phyloP scores from a whole-genome alignment of 2,797 vertebrate genomes.

The Luscinia luscinia region DNA sequence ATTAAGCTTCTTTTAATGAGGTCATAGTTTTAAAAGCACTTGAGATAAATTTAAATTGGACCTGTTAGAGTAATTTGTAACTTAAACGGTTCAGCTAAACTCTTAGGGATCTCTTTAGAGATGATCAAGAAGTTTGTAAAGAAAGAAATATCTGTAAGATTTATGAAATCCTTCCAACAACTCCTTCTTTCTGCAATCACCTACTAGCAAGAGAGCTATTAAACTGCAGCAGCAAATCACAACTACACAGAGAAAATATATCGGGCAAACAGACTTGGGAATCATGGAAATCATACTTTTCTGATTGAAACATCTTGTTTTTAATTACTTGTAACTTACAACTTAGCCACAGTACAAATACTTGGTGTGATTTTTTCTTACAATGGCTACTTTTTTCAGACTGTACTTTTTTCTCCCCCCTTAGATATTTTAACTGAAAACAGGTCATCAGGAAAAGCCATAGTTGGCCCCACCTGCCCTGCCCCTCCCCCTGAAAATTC shows the following conservation, averaged over 20 bases:
- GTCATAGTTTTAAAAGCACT: constrained; percentile 33
- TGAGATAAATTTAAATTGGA: constrained; percentile 56
- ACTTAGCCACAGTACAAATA: neutral
- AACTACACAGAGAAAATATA: neutral
- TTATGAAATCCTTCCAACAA: constrained; percentile 20
- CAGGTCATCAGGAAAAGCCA: neutral
- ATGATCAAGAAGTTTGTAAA: constrained; percentile 37
- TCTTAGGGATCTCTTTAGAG: constrained; percentile 12
- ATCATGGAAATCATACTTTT: neutral
- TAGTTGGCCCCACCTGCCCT: neutral
- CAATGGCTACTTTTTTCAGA: neutral
- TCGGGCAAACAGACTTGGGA: neutral
- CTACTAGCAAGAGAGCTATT: neutral
- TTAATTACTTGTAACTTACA: neutral
- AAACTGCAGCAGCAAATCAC: constrained; percentile 28
- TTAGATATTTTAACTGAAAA: constrained; percentile 2
- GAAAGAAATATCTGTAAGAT: constrained; percentile 13
- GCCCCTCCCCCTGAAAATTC: neutral
- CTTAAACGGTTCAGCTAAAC: constrained; percentile 4
- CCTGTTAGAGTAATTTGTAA: constrained; percentile 40
- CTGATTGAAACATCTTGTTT: neutral
- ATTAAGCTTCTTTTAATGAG: constrained; percentile 61
- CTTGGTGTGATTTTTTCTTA: neutral
- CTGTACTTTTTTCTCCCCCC: neutral
- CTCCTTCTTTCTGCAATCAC: neutral